Evolutionary conservation across 2,113 vertebrate species (phyloP), one percentile per base, ranked within the genome.

Genomic region (Myodes glareolus): DNA sequence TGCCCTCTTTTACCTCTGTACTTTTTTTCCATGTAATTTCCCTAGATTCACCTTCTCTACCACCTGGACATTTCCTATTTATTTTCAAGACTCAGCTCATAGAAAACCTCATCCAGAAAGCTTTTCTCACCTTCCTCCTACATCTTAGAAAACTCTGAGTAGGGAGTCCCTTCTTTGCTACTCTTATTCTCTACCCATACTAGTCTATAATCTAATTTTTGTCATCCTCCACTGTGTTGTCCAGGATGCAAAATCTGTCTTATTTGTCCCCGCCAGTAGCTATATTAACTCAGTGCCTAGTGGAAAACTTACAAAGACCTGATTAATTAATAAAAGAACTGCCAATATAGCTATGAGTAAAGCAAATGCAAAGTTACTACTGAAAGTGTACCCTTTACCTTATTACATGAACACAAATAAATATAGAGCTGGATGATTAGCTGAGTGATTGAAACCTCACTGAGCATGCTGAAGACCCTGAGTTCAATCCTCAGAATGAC

Each of bases 321-420:
- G 29, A 92, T 61, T 45, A 92, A 90, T 61, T 25, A 94, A 91
- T 55, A 88, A 88, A 88, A 92, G 47, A 90, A 89, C 3, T 61
- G 50, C 91, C 78, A 70, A 80, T 80, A 88, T 61, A 94, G 39
- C 33, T 70, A 36, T 87, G 47, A 39, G 68, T 93, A 93, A 95
- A 25, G 27, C 91, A 92, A 95, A 7, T 75, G 27, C 76, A 96
- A 80, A 96, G 13, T 87, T 94, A 80, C 1, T 76, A 52, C 84
- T 58, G 90, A 95, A 90, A 90, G 76, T 31, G 68, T 14, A 70
- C 5, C 27, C 6, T 86, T 82, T 84, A 33, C 39, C 50, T 29
- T 77, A 84, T 61, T 93, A 55, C 47, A 72, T 77, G 84, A 80
- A 67, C 77, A 95, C 90, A 97, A 93, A 93, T 75, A 25, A 85